These are phyloP conservation scores for Mechanitis mazaeus DNA, from an alignment of 2,888 invertebrate species.

Conservation along the genomic window DNA sequence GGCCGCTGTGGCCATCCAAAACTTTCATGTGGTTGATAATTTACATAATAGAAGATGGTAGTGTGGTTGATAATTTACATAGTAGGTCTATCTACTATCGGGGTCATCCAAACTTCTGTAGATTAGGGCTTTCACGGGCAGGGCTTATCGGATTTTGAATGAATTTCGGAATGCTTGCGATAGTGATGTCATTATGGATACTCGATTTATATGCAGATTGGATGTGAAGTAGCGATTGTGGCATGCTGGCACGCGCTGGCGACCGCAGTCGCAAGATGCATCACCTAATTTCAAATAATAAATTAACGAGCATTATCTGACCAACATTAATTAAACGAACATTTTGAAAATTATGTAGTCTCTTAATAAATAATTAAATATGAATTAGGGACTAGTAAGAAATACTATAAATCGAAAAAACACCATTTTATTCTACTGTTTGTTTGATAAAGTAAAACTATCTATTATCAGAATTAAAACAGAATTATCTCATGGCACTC, in stretches of 20 bases:
- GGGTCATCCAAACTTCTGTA: constrained; percentile 72
- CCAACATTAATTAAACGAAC: neutral
- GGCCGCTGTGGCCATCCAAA: constrained; percentile 61
- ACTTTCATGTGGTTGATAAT: constrained; percentile 72
- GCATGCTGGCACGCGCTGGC: constrained; percentile 47
- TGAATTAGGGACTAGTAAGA: no score
- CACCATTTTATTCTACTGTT: no score
- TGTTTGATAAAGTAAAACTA: no score
- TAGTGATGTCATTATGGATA: constrained; percentile 73
- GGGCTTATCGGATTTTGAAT: constrained; percentile 73
- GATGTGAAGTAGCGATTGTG: constrained; percentile 53
- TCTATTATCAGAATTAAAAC: no score
- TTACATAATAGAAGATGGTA: constrained; percentile 74
- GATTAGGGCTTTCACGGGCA: constrained; percentile 71
- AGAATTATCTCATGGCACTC: no score
- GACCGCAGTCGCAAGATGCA: constrained; percentile 35
- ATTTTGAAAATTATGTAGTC: neutral
- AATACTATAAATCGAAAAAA: no score
- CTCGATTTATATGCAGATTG: constrained; percentile 77
- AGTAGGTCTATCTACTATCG: constrained; percentile 72
- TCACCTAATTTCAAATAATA: constrained; percentile 26
- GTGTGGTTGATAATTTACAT: constrained; percentile 73
- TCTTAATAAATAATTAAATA: neutral
- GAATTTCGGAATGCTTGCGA: constrained; percentile 71
- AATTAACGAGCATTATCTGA: constrained; percentile 20